Conservation (phyloP, 1,140 invertebrate genomes). For the Protaetia brevitarsis region DNA sequence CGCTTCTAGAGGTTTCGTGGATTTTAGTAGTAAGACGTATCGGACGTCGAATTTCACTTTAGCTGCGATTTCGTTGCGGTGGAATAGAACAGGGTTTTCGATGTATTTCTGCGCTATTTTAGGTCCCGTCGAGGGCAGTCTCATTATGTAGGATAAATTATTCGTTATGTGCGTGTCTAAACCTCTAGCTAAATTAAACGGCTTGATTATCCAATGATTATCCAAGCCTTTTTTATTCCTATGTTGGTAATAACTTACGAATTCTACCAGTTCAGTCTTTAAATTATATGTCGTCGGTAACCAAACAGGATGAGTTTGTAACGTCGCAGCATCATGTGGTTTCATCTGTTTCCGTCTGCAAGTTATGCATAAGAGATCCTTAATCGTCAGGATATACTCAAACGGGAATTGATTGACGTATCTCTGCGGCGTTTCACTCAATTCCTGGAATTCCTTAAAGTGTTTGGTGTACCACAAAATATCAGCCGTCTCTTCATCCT, state of each 20-base stretch:
- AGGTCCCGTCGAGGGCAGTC: conserved; percentile 73
- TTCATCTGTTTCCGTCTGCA: conserved; percentile 56
- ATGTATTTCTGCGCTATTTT: conserved; percentile 90
- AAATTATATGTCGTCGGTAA: conserved; percentile 85
- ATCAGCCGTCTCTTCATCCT: conserved; percentile 73
- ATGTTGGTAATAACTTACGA: conserved; percentile 78
- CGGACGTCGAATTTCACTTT: conserved; percentile 88
- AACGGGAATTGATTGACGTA: conserved; percentile 90
- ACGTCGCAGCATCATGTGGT: conserved; percentile 46
- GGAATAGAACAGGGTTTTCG: conserved; percentile 77
- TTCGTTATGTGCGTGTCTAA: conserved; percentile 81
- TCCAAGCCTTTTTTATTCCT: conserved; percentile 66
- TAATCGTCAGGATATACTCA: conserved; percentile 84
- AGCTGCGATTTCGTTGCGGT: conserved; percentile 66
- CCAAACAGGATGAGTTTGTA: conserved; percentile 73
- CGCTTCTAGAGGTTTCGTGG: conserved; percentile 33
- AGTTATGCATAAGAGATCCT: conserved; percentile 78
- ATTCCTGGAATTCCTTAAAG: conserved; percentile 72
- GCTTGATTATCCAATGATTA: conserved; percentile 92
- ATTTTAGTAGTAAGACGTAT: conserved; percentile 79
- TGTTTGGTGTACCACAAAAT: conserved; percentile 80
- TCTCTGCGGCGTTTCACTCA: conserved; percentile 61
- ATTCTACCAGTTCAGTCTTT: conserved; percentile 75
- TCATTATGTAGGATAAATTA: conserved; percentile 73
- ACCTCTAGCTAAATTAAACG: conserved; percentile 85